Base-by-base conservation (phyloP, 64 coral and sea anemone species). In the Actinia equina region DNA sequence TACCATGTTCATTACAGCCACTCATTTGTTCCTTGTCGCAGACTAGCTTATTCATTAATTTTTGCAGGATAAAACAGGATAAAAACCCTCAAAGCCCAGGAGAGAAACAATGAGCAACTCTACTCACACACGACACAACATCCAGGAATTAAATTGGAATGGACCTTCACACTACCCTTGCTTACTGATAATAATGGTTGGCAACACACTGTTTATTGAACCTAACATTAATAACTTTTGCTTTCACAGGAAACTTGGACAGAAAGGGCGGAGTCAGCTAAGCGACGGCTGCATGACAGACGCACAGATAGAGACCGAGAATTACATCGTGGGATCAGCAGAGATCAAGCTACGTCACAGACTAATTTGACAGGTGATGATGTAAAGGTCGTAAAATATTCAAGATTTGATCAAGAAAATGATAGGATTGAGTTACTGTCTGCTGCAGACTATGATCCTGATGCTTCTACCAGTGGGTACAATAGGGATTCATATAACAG, bases 391-490 rank as follows among this genome's bases (percentile, higher is more conserved):
- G 86, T 84, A 23, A 96, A 93, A 86, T 96, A 96, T 54, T 95
- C 97, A 22, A 88, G 91, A 84, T 82, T 88, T 82, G 91, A 95
- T 67, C 83, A 81, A 16, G 94, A 96, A 14, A 93, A 77, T 82
- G 97, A 99, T 84, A 91, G 97, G 27, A 90, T 99, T 19, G 97
- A 99, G 42, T 87, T 99, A 22, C 65, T 99, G 23, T 88, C 97
- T 11, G 93, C 88, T 26, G 78, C 88, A 17, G 97, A 99, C 22
- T 92, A 99, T 86, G 89, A 99, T 77, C 63, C 85, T 25, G 88
- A 89, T 57, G 65, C 87, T 70, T 87, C 86, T 17, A 81, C 67
- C 19, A 87, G 89, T 13, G 86, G 88, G 51, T 96, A 88, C 80
- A 87, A 26, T 82, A 46, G 70, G 22, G 89, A 84, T 43, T 22